phyloP scores from a whole-genome alignment of 2,888 invertebrate genomes.

The Eupithecia dodoneata region DNA sequence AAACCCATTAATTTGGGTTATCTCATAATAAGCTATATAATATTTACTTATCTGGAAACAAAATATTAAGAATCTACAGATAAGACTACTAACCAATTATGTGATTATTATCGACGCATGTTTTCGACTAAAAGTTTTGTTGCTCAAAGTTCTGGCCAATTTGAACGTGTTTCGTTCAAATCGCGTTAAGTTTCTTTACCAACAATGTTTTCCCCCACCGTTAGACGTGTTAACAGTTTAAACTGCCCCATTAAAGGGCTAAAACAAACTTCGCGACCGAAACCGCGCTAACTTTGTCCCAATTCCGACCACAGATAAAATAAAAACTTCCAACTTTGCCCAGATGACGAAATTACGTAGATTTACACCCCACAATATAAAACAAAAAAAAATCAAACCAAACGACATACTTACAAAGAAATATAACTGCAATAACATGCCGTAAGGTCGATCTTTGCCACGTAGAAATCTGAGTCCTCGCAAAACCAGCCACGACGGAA shows the following conservation, averaged over 20 bases:
- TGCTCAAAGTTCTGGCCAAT: background rate
- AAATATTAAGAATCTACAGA: background rate
- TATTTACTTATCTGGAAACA: background rate
- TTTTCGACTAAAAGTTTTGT: background rate
- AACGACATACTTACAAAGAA: conserved; percentile 61
- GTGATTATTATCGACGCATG: background rate
- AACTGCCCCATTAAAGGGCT: conserved; percentile 3
- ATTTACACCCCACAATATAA: conserved; percentile 44
- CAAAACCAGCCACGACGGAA: conserved; percentile 39
- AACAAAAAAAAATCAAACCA: conserved; percentile 50
- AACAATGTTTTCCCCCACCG: conserved; percentile 3
- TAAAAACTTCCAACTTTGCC: conserved; percentile 31
- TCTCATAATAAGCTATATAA: background rate
- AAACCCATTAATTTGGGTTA: background rate
- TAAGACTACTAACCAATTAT: background rate
- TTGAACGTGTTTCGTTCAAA: background rate
- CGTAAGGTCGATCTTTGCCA: conserved; percentile 57
- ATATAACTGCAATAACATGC: conserved; percentile 67
- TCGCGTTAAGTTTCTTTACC: background rate
- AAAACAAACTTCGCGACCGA: conserved; percentile 21
- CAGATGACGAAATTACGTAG: conserved; percentile 36
- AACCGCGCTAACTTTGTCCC: conserved; percentile 20
- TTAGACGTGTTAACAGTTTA: conserved; percentile 14
- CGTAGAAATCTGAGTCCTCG: conserved; percentile 40
- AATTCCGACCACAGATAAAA: conserved; percentile 29